Conservation (phyloP, 2,797 vertebrate species). For the Artibeus lituratus region DNA sequence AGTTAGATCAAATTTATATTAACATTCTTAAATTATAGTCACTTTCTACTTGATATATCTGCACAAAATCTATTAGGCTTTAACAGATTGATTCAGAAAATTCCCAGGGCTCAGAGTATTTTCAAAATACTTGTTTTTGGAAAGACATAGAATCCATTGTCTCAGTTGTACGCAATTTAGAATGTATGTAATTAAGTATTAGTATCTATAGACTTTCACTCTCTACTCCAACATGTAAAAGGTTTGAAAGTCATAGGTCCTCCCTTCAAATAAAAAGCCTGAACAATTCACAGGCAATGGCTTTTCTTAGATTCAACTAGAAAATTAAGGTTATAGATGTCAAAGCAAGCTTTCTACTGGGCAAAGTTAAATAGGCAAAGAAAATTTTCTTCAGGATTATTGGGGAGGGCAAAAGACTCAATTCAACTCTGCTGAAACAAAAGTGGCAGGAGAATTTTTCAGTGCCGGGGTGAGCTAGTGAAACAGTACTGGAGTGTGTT, state of each 20-base stretch:
- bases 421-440: neutral
- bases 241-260: neutral
- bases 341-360: neutral
- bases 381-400: neutral
- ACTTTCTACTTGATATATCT: neutral
- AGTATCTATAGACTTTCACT: neutral
- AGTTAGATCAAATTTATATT: neutral
- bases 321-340: neutral
- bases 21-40: neutral
- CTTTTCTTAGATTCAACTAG: neutral
- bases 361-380: neutral
- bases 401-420: neutral
- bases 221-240: neutral
- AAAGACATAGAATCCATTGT: neutral
- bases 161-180: neutral
- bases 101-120: neutral
- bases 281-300: neutral
- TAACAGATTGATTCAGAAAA: neutral
- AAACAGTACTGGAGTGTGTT: neutral
- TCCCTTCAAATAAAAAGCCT: neutral
- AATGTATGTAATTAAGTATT: neutral
- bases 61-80: neutral
- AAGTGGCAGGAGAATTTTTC: neutral
- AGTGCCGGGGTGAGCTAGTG: neutral
- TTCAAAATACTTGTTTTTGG: neutral